Evolutionary conservation across 1,140 invertebrate species (phyloP).

Genomic region (Rhagoletis pomonella): DNA sequence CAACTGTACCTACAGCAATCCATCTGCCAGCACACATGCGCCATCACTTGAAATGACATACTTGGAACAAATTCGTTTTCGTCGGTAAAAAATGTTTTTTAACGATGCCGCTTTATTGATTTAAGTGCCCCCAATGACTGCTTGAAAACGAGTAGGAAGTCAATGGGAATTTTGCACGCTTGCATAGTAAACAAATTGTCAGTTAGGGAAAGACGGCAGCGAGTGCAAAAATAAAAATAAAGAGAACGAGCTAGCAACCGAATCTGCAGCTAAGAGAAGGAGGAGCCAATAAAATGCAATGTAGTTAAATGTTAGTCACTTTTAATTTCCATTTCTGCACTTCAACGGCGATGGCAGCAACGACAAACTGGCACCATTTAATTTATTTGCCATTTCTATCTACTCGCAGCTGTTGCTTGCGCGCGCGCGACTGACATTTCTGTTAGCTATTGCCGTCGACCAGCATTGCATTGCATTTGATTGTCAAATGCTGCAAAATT

Average conservation of each 20-base stretch:
- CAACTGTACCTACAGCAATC: not conserved
- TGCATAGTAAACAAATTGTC: constrained; percentile 12
- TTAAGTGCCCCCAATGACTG: not conserved
- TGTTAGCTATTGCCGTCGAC: not conserved
- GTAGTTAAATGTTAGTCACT: constrained; percentile 17
- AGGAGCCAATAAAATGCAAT: not conserved
- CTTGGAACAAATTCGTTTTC: constrained; percentile 3
- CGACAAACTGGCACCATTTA: not conserved
- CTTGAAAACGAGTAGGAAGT: not conserved
- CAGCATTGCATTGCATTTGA: not conserved
- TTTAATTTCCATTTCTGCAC: constrained; percentile 12
- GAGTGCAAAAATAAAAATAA: no score
- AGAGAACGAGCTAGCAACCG: not conserved
- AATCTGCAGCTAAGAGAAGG: no score
- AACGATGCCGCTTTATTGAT: not conserved
- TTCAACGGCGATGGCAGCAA: not conserved
- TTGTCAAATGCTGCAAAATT: not conserved
- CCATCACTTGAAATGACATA: not conserved
- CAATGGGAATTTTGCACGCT: not conserved
- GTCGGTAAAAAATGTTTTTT: not conserved
- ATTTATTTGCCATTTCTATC: constrained; percentile 16
- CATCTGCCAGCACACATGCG: not conserved
- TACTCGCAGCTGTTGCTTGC: not conserved
- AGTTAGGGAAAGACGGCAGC: not conserved
- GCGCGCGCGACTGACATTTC: not conserved